These are phyloP conservation scores for Lophius americanus DNA, from an alignment of 2,797 vertebrate species.

Conservation along the genomic window DNA sequence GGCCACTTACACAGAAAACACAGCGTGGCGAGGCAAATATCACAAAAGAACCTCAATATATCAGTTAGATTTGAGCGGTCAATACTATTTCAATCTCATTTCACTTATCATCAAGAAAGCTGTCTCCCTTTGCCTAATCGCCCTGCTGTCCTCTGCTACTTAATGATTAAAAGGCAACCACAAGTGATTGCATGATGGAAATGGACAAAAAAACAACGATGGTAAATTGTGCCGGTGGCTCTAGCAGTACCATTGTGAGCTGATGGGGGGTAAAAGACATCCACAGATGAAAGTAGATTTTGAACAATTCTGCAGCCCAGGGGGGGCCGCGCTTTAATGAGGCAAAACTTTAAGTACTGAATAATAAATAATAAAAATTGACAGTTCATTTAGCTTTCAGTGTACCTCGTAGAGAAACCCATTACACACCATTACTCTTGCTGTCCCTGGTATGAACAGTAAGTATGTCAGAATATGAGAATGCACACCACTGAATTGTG, in stretches of 20 bases:
- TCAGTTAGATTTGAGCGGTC: constrained; percentile 45
- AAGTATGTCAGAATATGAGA: constrained; percentile 83
- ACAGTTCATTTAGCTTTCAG: constrained; percentile 99
- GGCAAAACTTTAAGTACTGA: constrained; percentile 99
- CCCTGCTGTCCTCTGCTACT: constrained; percentile 63
- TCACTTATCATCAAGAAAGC: constrained; percentile 50
- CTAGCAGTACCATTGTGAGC: constrained; percentile 85
- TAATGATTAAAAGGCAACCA: constrained; percentile 79
- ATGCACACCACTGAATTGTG: constrained; percentile 31
- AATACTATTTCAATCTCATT: constrained; percentile 46
- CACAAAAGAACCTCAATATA: not conserved
- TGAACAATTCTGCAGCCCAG: constrained; percentile 94
- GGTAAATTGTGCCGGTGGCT: constrained; percentile 89
- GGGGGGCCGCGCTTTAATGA: constrained; percentile 96
- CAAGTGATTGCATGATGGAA: constrained; percentile 73
- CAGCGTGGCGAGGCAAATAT: not conserved
- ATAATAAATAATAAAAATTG: constrained; percentile 99
- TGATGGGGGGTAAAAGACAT: constrained; percentile 92
- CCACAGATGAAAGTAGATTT: constrained; percentile 97
- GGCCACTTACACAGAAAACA: not conserved
- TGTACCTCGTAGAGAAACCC: constrained; percentile 96
- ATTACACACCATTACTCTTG: constrained; percentile 97
- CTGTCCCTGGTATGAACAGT: constrained; percentile 94
- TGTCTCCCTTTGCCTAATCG: constrained; percentile 68
- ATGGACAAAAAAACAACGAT: constrained; percentile 77